Base-by-base conservation (phyloP, 2,113 vertebrate genomes). In the Atlantisia rogersi region DNA sequence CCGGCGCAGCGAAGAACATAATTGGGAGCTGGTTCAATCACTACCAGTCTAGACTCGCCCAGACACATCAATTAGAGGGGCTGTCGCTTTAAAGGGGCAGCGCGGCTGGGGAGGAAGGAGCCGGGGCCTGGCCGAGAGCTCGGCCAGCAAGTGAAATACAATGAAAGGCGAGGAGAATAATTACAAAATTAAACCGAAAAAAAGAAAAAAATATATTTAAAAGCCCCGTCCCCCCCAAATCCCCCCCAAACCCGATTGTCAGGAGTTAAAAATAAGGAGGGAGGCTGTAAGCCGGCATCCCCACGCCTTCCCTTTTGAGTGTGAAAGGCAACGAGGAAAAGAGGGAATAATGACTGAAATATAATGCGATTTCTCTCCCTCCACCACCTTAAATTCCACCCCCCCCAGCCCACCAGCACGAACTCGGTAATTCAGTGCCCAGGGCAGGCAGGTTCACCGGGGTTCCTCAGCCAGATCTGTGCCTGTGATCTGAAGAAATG, bases 11-110 rank as follows among this genome's bases (percentile, higher is more conserved):
- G 97, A 94, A 96, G 97, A 95, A 95, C 97, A 90, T 96, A 96
- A 97, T 91, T 95, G 97, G 97, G 96, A 94, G 96, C 97, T 80
- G 97, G 92, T 97, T 93, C 97, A 94, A 75, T 97, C 98, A 91
- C 95, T 96, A 82, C 96, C 97, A 46, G 97, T 98, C 98, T 97
- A 97, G 97, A 98, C 98, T 95, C 97, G 97, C 95, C 95, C 97
- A 98, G 97, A 97, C 97, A 91, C 97, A 97, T 86, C 96, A 96
- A 98, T 98, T 98, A 98, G 97, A 96, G 96, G 91, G 95, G 94
- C 92, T 92, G 97, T 73, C 58, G 97, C 83, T 40, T 97, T 97
- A 96, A 97, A 98, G 97, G 91, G 94, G 69, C 86, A 95, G 96
- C 58, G 94, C 83, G 93, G 93, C 88, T 88, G 79, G 95, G 95